Evolutionary conservation across 2,888 invertebrate species (phyloP).

Genomic region (Apamea monoglypha): DNA sequence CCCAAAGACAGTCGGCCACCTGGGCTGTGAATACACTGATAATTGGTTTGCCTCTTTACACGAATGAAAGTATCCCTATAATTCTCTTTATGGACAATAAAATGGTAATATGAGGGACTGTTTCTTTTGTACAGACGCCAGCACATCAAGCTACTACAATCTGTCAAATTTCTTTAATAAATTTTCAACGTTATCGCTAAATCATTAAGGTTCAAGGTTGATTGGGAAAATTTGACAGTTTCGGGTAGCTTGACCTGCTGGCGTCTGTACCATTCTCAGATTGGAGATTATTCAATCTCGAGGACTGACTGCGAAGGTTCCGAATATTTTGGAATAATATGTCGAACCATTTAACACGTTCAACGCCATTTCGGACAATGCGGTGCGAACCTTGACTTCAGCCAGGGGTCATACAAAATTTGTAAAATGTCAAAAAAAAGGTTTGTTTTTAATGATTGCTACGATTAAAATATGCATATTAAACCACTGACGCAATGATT

Average conservation of each 20-base stretch:
- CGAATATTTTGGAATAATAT: not conserved
- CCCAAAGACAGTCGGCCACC: constrained; percentile 1
- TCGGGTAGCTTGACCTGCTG: too few species aligned
- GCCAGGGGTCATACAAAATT: too few species aligned
- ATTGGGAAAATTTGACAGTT: too few species aligned
- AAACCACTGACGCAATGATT: not conserved
- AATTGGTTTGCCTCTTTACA: constrained; percentile 1
- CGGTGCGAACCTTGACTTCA: not conserved
- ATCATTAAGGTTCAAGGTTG: too few species aligned
- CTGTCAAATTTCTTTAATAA: too few species aligned
- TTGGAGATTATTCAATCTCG: not conserved
- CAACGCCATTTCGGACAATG: not conserved
- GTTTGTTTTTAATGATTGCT: not conserved
- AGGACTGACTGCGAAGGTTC: not conserved
- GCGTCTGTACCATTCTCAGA: not conserved
- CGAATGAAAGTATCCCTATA: not conserved
- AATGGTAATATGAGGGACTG: not conserved
- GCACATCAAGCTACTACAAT: too few species aligned
- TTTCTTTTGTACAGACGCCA: too few species aligned
- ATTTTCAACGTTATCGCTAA: too few species aligned
- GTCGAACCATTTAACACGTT: not conserved
- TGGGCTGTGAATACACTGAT: not conserved
- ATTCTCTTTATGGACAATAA: not conserved
- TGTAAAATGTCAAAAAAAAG: not conserved
- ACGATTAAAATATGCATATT: too few species aligned